Percentiles rank a stretch among this genome's conserved stretches.
Conservation (phyloP, 2,113 vertebrate genomes). For the Antennarius striatus region DNA sequence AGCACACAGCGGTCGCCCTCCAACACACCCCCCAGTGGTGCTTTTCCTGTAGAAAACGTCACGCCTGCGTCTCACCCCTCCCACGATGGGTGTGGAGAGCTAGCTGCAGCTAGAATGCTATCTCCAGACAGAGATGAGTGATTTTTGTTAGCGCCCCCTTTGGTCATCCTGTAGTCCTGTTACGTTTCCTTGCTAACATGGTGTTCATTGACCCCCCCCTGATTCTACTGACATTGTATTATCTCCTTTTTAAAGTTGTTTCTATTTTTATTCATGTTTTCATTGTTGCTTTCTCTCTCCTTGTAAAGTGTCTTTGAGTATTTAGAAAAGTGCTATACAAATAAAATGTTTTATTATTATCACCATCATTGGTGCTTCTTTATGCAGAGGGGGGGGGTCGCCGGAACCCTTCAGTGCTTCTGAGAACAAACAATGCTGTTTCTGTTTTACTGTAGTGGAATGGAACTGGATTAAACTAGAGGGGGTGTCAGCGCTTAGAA, state of each 20-base stretch:
- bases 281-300: conserved; percentile 73
- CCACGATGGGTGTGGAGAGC: conserved; percentile 33
- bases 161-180: conserved; percentile 55
- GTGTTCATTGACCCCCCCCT: conserved; percentile 66
- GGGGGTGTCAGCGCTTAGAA: no score
- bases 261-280: conserved; percentile 78
- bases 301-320: conserved; percentile 81
- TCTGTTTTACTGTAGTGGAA: no score
- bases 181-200: conserved; percentile 65
- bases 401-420: no score
- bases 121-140: neutral
- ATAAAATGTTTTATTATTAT: conserved; percentile 81
- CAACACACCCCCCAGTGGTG: conserved; percentile 6
- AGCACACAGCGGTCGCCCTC: neutral
- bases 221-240: conserved; percentile 74
- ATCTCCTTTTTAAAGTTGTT: conserved; percentile 72
- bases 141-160: neutral
- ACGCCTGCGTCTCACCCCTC: conserved; percentile 12
- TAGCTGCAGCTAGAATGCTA: conserved; percentile 12
- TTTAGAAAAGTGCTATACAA: conserved; percentile 80
- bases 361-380: conserved; percentile 47
- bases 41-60: conserved; percentile 10
- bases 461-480: no score
- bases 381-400: neutral
- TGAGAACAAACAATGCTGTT: no score